phyloP scores from a whole-genome alignment of 1,140 invertebrate genomes.

The Aphelinus certus region DNA sequence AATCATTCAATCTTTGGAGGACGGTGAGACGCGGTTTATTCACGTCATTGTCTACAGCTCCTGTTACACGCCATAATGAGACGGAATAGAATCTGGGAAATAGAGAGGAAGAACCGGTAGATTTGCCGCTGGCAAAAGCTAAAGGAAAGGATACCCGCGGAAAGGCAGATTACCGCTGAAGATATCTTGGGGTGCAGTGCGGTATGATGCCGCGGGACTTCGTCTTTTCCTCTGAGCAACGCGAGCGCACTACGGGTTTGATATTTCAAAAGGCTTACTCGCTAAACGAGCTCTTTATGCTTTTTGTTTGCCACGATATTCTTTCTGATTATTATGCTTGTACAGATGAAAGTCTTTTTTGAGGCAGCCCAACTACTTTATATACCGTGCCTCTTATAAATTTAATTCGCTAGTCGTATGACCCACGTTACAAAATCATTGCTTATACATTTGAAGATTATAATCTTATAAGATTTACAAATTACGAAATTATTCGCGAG shows the following conservation, averaged over 20 bases:
- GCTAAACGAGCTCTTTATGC: slow-evolving; percentile 6
- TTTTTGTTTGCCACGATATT: background rate
- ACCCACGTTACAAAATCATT: no score
- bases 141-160: slow-evolving; percentile 40
- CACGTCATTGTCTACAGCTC: background rate
- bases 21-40: background rate
- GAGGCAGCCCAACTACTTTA: no score
- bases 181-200: slow-evolving; percentile 43
- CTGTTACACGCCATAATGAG: slow-evolving; percentile 2
- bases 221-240: no score
- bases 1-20: no score
- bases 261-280: background rate
- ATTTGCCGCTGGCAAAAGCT: slow-evolving; percentile 7
- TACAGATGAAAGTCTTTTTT: no score
- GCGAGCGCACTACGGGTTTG: background rate
- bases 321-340: no score
- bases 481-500: no score
- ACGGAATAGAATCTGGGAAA: slow-evolving; percentile 40
- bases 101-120: slow-evolving; percentile 32
- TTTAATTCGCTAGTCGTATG: no score
- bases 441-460: no score
- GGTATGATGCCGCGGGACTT: slow-evolving; percentile 7
- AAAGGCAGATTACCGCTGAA: slow-evolving; percentile 42
- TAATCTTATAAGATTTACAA: no score
- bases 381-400: no score